Conservation (phyloP, 1,140 invertebrate genomes). For the Aphelinus certus region DNA sequence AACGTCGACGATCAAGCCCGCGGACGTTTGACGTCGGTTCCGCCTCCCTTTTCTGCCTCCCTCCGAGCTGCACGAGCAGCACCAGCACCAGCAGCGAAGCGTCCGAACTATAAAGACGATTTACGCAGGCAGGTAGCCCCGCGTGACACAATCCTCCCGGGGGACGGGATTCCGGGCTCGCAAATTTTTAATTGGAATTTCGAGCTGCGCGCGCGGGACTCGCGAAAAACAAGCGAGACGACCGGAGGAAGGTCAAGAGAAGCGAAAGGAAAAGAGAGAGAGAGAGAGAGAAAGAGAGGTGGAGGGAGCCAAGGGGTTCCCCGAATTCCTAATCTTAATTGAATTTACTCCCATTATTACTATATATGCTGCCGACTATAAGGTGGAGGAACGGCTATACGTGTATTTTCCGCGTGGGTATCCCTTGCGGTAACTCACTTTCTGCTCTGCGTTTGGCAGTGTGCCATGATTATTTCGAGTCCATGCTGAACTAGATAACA, state of each 20-base stretch:
- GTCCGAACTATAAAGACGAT: slow-evolving; percentile 26
- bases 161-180: slow-evolving; percentile 25
- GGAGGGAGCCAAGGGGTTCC: slow-evolving; percentile 52
- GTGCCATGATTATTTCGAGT: too few species aligned
- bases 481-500: too few species aligned
- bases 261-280: slow-evolving; percentile 20
- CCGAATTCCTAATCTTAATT: slow-evolving; percentile 66
- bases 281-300: slow-evolving; percentile 17
- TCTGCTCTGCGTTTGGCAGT: too few species aligned
- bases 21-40: slow-evolving; percentile 19
- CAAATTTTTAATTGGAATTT: slow-evolving; percentile 55
- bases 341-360: slow-evolving; percentile 62
- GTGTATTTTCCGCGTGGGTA: slow-evolving; percentile 40
- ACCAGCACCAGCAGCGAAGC: too few species aligned
- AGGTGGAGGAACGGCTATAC: too few species aligned
- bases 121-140: slow-evolving; percentile 15
- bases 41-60: not conserved
- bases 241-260: slow-evolving; percentile 6
- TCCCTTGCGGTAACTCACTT: slow-evolving; percentile 30
- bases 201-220: slow-evolving; percentile 24
- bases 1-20: not conserved
- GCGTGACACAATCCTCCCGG: not conserved
- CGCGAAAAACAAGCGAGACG: not conserved
- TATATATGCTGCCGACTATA: too few species aligned
- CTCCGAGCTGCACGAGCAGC: not conserved